phyloP scores from a whole-genome alignment of 2,113 vertebrate genomes.

The Sardina pilchardus region DNA sequence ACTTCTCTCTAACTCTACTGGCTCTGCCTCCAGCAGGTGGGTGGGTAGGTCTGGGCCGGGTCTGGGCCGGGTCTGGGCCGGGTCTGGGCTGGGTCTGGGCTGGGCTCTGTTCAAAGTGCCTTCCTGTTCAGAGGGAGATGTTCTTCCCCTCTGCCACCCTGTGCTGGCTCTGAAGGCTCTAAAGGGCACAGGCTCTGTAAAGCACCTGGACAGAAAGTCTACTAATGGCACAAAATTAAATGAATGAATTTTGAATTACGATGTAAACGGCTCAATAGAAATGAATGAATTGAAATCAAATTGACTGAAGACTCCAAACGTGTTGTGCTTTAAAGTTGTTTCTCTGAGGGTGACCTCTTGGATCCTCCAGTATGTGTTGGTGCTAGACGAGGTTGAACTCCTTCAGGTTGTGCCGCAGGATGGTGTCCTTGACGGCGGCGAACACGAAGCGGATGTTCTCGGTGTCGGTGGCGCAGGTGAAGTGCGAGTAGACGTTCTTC shows the following conservation, averaged over 20 bases:
- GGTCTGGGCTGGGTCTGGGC: too few relatives aligned
- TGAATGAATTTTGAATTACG: neutral
- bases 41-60: too few relatives aligned
- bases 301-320: neutral
- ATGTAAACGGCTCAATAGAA: neutral
- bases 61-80: too few relatives aligned
- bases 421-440: slow-evolving; percentile 85
- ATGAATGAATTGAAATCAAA: neutral
- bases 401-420: slow-evolving; percentile 83
- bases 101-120: neutral
- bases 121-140: neutral
- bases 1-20: neutral
- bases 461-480: slow-evolving; percentile 87
- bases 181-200: neutral
- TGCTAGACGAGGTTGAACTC: slow-evolving; percentile 82
- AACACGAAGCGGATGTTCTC: slow-evolving; percentile 89
- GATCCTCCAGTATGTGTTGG: neutral
- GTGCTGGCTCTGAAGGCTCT: neutral
- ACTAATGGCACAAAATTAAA: neutral
- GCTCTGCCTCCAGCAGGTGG: neutral
- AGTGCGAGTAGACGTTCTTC: slow-evolving; percentile 83
- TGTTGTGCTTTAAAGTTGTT: neutral
- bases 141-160: neutral
- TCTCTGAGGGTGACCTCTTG: neutral
- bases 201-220: neutral